Base-by-base conservation (phyloP, 2,888 invertebrate genomes). In the Sialis lutaria region DNA sequence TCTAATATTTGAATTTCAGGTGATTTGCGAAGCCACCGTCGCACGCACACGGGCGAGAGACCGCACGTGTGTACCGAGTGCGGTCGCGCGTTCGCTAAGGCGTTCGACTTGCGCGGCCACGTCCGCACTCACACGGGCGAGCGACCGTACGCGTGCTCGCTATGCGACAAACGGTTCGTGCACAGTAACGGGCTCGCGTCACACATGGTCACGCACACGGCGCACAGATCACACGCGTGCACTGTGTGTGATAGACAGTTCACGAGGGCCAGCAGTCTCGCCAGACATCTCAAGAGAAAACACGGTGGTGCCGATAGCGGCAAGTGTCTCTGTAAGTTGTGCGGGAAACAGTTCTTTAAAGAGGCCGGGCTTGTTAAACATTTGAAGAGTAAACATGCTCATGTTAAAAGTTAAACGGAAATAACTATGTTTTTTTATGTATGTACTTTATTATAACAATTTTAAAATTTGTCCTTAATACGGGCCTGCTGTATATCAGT, bases 121-220 rank as follows among this genome's bases (percentile, higher is more conserved):
- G 52, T 52, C 43, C 52, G 54, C 30, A 52, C 46, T 7, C 53
- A 53, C 33, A 53, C 52, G 6, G 53, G 53, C 4, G 53, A 53
- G 44, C 50, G 51, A 13, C 50, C 52, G 6, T 53, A 55, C 44
- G 49, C 41, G 7, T 57, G 57, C 39, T 44, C 50, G 6, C 46
- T 55, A 6, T 57, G 57, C 46, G 52, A 51, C 8, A 54, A 55
- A 47, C 47, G 53, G 1, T 55, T 57, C 32, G 45, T 50, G 6
- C 54, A 57, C 41, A 52, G 52, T 31, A 55, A 54, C 47, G 53
- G 54, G 33, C 46, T 57, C 12, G 49, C 53, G 7, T 52, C 53
- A 6, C 57, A 57, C 41, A 56, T 56, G 56, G 50, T 50, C 32
- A 54, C 54, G 5, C 57, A 57, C 50, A 52, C 51, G 7, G 53